Evolutionary conservation across 2,888 invertebrate species (phyloP), one percentile per base, ranked within the genome.

Genomic region (Anorthoa munda): DNA sequence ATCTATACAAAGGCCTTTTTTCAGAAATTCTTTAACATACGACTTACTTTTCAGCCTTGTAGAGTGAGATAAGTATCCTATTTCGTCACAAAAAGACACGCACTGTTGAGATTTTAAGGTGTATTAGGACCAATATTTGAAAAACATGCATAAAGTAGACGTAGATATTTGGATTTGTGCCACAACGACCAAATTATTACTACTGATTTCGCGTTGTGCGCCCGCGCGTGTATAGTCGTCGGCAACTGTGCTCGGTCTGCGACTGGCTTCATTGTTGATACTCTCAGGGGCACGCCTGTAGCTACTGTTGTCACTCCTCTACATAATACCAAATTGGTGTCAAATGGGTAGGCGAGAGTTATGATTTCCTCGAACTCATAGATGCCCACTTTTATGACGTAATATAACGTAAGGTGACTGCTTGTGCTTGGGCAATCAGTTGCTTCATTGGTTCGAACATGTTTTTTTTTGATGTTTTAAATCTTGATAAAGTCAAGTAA

Each of bases 201-300:
- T 56, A 60, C 46, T 55, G n/a, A 59, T 51, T 63, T 66, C 31
- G 48, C 51, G 75, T 53, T 56, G 26, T 63, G 67, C 75, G 86
- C 58, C 39, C 51, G 66, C 55, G 50, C 64, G 78, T 70, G 65
- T 66, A 39, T 55, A 61, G 45, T 4, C 66, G 53, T n/a, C 72
- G 56, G 66, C 50, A 50, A 72, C 74, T 74, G 50, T 48, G 70
- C 56, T 67, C 63, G 72, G 66, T 66, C 61, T 79, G 84, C 55
- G 50, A 50, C 72, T 72, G 63, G 63, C 65, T 67, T 77, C 64
- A 84, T 68, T 79, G 78, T 80, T 83, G 81, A 71, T 67, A 76
- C 51, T 56, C 55, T 66, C 58, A 48, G 51, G 39, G 46, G 58
- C 66, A 66, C 59, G 63, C 50, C 53, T 45, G 21, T 60, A 39